Conservation (phyloP, 2,113 vertebrate genomes). For the Abramis brama region DNA sequence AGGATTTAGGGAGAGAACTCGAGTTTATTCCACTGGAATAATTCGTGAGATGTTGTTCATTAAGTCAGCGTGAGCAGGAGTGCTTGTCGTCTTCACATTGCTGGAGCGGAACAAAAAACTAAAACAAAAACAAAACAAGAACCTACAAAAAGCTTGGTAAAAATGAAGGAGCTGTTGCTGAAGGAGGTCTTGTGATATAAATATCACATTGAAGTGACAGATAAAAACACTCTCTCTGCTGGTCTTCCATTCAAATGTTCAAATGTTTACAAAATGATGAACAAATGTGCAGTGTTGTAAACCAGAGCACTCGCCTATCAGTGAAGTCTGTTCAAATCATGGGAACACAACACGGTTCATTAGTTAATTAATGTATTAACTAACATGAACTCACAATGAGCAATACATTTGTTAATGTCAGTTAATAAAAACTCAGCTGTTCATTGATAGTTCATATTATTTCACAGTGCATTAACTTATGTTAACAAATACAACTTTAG, state of each 20-base stretch:
- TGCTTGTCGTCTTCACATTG: neutral
- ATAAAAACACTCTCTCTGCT: too few relatives aligned
- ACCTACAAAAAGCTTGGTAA: neutral
- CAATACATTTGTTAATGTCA: too few relatives aligned
- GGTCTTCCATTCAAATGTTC: neutral
- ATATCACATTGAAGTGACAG: neutral
- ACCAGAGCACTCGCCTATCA: neutral
- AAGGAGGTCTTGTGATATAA: neutral
- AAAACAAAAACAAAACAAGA: neutral
- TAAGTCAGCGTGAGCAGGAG: neutral
- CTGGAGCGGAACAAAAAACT: neutral
- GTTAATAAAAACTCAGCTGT: too few relatives aligned
- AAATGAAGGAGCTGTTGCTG: neutral
- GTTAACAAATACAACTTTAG: too few relatives aligned
- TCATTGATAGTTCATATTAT: too few relatives aligned
- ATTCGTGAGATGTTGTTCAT: slow-evolving; percentile 1
- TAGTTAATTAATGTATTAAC: too few relatives aligned
- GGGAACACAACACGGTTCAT: too few relatives aligned
- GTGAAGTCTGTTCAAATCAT: neutral
- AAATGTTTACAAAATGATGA: neutral
- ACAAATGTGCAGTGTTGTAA: neutral
- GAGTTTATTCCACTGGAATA: slow-evolving; percentile 1
- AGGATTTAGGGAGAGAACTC: neutral
- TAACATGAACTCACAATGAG: too few relatives aligned
- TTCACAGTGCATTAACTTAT: too few relatives aligned